Conservation (phyloP, 1,140 invertebrate genomes). For the Neuroterus valhalla region DNA sequence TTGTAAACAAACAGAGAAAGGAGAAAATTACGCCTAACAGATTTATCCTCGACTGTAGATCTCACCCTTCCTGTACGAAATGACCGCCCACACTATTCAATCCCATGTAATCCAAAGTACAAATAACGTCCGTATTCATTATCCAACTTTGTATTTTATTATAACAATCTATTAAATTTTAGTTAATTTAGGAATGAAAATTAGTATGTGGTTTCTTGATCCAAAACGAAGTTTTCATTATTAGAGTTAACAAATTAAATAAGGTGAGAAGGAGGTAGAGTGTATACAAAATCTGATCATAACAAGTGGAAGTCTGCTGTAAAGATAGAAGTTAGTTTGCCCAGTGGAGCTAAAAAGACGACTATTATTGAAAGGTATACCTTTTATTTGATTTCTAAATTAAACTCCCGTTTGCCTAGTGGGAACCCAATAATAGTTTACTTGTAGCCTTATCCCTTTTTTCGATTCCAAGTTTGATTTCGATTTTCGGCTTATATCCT, state of each 20-base stretch:
- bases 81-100: constrained; percentile 44
- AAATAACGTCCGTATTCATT: constrained; percentile 48
- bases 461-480: neutral
- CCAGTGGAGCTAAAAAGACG: no score
- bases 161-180: neutral
- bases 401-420: no score
- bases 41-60: constrained; percentile 46
- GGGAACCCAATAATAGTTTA: no score
- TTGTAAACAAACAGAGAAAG: constrained; percentile 21
- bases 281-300: no score
- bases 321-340: no score
- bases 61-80: constrained; percentile 40
- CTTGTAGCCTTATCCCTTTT: neutral
- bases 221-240: no score
- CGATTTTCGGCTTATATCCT: neutral
- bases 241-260: no score
- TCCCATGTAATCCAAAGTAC: constrained; percentile 39
- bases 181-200: neutral
- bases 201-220: no score
- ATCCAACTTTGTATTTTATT: constrained; percentile 37
- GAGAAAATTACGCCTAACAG: constrained; percentile 24
- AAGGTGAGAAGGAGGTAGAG: no score
- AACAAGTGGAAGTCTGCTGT: no score
- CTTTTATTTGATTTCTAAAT: no score
- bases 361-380: no score